Percentiles rank a stretch among this genome's conserved stretches.
Evolutionary conservation across 1,140 invertebrate species (phyloP).

Genomic region (Ectropis grisescens): DNA sequence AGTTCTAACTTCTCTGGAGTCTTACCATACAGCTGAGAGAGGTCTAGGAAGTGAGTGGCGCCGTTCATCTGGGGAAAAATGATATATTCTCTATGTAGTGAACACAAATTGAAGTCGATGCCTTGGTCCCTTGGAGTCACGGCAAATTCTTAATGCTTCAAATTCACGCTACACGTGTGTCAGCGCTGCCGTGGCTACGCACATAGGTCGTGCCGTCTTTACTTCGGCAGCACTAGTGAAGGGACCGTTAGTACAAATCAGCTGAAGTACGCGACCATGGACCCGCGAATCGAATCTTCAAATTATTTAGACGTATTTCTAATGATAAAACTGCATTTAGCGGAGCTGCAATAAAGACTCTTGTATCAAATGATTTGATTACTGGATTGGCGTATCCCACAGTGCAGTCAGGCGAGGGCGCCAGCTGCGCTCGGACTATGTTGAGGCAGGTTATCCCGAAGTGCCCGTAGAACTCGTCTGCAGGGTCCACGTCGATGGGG

Average conservation of each 20-base stretch:
- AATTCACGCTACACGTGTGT: neutral
- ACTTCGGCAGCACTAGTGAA: too few species aligned
- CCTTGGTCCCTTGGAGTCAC: too few species aligned
- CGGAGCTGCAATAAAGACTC: too few species aligned
- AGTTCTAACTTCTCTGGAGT: constrained; percentile 66
- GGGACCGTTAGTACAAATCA: neutral
- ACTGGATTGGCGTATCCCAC: constrained; percentile 79
- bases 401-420: constrained; percentile 75
- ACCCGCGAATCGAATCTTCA: too few species aligned
- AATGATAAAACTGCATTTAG: too few species aligned
- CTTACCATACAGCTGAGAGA: constrained; percentile 80
- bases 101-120: neutral
- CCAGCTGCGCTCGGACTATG: constrained; percentile 76
- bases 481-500: constrained; percentile 76
- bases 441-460: constrained; percentile 77
- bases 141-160: too few species aligned
- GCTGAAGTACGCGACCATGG: neutral
- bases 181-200: too few species aligned
- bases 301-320: too few species aligned
- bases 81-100: neutral
- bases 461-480: constrained; percentile 77
- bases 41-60: constrained; percentile 81
- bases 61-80: constrained; percentile 77
- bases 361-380: too few species aligned
- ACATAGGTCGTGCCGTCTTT: too few species aligned